A percentile compares a stretch with the other conserved stretches of the same genome.
phyloP scores from a whole-genome alignment of 2,888 invertebrate genomes.

The Ichneumoninae sp. region DNA sequence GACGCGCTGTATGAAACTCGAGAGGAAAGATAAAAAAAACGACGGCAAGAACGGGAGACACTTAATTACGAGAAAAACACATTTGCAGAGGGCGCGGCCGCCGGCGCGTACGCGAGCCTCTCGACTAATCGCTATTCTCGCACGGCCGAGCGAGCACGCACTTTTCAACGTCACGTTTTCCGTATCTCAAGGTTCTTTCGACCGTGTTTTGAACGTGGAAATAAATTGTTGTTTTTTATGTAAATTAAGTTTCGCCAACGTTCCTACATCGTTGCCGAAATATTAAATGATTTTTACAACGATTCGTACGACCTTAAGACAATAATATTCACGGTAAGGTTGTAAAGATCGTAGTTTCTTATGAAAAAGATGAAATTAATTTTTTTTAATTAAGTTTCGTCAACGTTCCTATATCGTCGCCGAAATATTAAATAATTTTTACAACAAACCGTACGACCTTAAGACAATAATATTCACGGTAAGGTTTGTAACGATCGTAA shows the following conservation, averaged over 20 bases:
- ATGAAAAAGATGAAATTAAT: background rate
- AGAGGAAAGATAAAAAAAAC: slow-evolving; percentile 20
- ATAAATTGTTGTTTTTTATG: background rate
- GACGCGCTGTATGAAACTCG: slow-evolving; percentile 17
- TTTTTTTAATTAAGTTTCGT: background rate
- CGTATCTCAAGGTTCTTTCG: slow-evolving; percentile 22
- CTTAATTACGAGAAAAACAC: slow-evolving; percentile 65
- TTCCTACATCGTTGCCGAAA: background rate
- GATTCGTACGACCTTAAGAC: background rate
- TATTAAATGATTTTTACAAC: background rate
- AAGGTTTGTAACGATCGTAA: background rate
- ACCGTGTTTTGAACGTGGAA: slow-evolving; percentile 9
- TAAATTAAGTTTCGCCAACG: background rate
- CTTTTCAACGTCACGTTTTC: slow-evolving; percentile 59
- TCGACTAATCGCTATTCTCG: slow-evolving; percentile 38
- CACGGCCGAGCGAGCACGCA: slow-evolving; percentile 30
- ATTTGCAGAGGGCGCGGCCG: slow-evolving; percentile 63
- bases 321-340: background rate
- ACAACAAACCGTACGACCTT: background rate
- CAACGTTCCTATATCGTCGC: background rate
- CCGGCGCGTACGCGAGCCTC: slow-evolving; percentile 10
- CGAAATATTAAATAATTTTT: background rate
- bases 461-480: background rate
- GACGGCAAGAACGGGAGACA: slow-evolving; percentile 24
- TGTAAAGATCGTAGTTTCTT: no score